Conservation (phyloP, 92 coral and sea anemone genomes). For the Hydrozoanthus gracilis region DNA sequence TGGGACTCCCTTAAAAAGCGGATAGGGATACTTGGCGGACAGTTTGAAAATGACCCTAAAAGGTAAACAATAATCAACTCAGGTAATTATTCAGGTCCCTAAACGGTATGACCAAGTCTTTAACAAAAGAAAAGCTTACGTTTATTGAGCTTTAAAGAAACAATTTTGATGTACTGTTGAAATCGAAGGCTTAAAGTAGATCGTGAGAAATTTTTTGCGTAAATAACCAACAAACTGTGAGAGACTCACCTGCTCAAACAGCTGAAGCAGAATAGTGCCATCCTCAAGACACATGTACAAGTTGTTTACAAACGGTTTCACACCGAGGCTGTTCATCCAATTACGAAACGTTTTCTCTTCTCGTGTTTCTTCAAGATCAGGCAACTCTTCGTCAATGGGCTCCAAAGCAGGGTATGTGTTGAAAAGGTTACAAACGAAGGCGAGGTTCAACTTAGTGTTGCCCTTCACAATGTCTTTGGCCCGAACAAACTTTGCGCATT, state of each 20-base stretch:
- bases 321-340: constrained; percentile 99
- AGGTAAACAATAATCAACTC: no score
- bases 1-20: no score
- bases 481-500: constrained; percentile 91
- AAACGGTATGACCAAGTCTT: no score
- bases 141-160: no score
- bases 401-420: constrained; percentile 85
- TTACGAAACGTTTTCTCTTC: constrained; percentile 98
- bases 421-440: constrained; percentile 89
- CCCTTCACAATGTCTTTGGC: constrained; percentile 87
- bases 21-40: no score
- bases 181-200: no score
- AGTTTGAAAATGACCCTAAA: no score
- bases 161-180: no score
- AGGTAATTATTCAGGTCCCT: no score
- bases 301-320: constrained; percentile 86
- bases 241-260: constrained; percentile 77
- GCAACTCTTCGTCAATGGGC: constrained; percentile 76
- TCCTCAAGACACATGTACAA: constrained; percentile 85
- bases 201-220: no score
- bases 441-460: constrained; percentile 89
- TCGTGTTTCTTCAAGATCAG: constrained; percentile 91
- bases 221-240: not conserved
- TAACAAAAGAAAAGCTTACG: no score
- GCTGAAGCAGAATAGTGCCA: constrained; percentile 85